Evolutionary conservation across 2,888 invertebrate genomes (phyloP), one percentile per base, ranked within the genome.

Genomic region (Onthophagus sagittarius): DNA sequence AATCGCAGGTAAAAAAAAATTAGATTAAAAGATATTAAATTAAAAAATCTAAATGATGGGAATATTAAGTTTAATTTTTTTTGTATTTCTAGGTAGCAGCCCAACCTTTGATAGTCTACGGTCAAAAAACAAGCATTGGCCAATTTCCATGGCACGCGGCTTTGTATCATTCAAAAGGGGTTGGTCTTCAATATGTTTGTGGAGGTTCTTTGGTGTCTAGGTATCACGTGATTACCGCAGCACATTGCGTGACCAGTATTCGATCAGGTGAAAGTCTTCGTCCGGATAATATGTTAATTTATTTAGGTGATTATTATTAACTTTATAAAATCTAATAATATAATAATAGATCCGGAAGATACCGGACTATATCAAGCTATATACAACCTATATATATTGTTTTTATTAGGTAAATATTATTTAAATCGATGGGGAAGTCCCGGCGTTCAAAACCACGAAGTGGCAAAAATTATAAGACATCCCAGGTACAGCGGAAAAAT

Each of bases 141-240:
- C 89, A 91, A 78, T 91, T 90, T 88, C 91, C 91, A 0, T 92
- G 91, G 91, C 91, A 91, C 82, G 89, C 89, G 7, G 91, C 91
- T 0, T 81, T 91, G 0, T 91, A 90, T 80, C 88, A 89, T 77
- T 87, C 89, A 0, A 80, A 78, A 77, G 82, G 82, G 1, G 81
- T 82, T 23, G 83, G 84, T 73, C 72, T 85, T 32, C 81, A 80
- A 4, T 85, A 84, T 75, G 82, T 82, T 39, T 85, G 85, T 72
- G 84, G 84, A 1, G 84, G 80, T 5, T 81, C 83, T 0, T 77
- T 85, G 11, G 79, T 85, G 5, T 81, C 82, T 5, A 74, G 72
- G 11, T 71, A 73, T 15, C 82, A 83, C 73, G 77, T 85, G 0
- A 72, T 85, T 11, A 84, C 84, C 0, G 85, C 82, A 1, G 85